phyloP scores from a whole-genome alignment of 2,113 vertebrate species.

The Thryonomys swinderianus region DNA sequence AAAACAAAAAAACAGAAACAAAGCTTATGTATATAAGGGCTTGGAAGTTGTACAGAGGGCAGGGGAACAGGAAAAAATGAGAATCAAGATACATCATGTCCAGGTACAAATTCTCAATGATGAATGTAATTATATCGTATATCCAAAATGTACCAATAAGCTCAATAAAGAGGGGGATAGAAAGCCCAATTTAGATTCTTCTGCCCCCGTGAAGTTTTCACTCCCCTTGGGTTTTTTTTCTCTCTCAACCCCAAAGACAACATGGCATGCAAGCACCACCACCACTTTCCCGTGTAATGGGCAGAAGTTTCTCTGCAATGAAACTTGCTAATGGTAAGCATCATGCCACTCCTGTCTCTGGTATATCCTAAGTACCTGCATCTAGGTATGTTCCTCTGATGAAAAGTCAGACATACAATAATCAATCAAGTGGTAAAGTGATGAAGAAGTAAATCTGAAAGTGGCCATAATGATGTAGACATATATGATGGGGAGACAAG shows the following conservation, averaged over 20 bases:
- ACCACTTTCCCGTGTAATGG: background rate
- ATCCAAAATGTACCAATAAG: too few relatives aligned
- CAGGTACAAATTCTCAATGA: too few relatives aligned
- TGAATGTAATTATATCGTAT: too few relatives aligned
- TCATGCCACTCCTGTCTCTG: background rate
- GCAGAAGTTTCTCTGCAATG: background rate
- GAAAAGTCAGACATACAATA: background rate
- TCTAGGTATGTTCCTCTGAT: background rate
- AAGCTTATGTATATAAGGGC: too few relatives aligned
- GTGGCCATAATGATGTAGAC: background rate
- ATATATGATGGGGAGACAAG: background rate
- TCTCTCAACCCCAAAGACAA: slow-evolving; percentile 8
- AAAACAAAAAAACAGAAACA: too few relatives aligned
- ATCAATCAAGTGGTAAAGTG: background rate
- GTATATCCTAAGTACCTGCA: background rate
- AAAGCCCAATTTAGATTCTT: background rate
- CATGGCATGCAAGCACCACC: background rate
- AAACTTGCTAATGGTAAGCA: slow-evolving; percentile 3
- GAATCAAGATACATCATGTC: too few relatives aligned
- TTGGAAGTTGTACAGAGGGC: too few relatives aligned
- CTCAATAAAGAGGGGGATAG: too few relatives aligned
- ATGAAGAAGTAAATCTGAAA: background rate
- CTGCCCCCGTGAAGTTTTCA: background rate
- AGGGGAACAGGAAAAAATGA: too few relatives aligned
- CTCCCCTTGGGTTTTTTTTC: background rate